These are phyloP conservation scores for Ariolimax columbianus DNA, from an alignment of 2,888 invertebrate genomes.

Conservation along the genomic window DNA sequence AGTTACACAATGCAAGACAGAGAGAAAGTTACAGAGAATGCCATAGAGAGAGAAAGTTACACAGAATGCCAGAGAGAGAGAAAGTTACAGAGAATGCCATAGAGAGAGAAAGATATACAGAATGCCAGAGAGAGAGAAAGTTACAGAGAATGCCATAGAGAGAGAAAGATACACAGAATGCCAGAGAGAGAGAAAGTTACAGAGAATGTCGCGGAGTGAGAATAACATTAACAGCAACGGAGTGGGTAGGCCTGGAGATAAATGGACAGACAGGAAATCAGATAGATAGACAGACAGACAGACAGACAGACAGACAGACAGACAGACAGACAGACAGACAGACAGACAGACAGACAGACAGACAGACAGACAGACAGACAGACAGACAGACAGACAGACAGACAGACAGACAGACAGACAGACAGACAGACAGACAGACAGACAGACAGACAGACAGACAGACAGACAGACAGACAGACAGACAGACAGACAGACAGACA, in stretches of 20 bases:
- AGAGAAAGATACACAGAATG: no score
- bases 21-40: no score
- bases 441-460: background rate
- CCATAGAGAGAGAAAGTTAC: no score
- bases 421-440: background rate
- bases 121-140: no score
- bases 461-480: background rate
- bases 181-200: no score
- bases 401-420: background rate
- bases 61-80: no score
- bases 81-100: no score
- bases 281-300: background rate
- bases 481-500: background rate
- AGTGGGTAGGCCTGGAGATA: background rate
- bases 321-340: slow-evolving; percentile 29
- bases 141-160: no score
- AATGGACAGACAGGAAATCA: background rate
- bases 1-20: no score
- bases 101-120: no score
- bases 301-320: background rate
- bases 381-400: background rate
- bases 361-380: background rate
- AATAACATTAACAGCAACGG: no score
- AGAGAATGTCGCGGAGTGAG: no score
- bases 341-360: slow-evolving; percentile 28